Base-by-base conservation (phyloP, 2,888 invertebrate genomes). In the Nineta flava region DNA sequence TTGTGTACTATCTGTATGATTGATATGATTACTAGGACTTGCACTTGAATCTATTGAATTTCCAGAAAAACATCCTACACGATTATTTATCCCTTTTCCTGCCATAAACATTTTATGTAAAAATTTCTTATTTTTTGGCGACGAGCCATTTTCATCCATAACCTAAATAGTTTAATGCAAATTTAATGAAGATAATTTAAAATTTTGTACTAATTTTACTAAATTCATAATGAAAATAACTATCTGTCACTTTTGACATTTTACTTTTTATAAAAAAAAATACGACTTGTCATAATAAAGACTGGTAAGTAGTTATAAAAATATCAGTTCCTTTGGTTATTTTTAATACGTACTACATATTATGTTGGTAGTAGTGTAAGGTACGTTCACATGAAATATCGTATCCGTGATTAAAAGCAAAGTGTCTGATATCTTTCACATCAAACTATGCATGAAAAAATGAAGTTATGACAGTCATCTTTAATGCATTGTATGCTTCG, bases 41-140 rank as follows among this genome's bases (percentile, higher is more conserved):
- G 34, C 13, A 15, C 16, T 16, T 19, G 17, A 15, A 17, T 49
- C 44, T 21, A 49, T 13, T 15, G 49, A 49, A 45, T 45, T 31
- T 10, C 35, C 49, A 10, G 34, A 16, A 15, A 49, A 32, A 44
- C 49, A 49, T 13, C 49, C 49, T 12, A 49, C 49, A 21, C 49
- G 34, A 21, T 49, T 49, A 38, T 49, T 49, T 17, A 49, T 34
- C 34, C 44, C 49, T 44, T 45, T 44, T 44, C 35, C 16, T 13
- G 44, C 31, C 49, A 49, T 32, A 35, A 49, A 34, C 9, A 45
- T 26, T 44, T 49, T 44, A 34, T 40, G 41, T 17, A 49, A 45
- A 44, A 42, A 49, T 35, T 49, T 49, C 32, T 49, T 49, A 26
- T 44, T 41, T 45, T 49, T 49, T 44, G 42, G 42, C 7, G 44